These are phyloP conservation scores for Drosophila albomicans DNA, from an alignment of 1,140 invertebrate genomes.

Conservation along the genomic window DNA sequence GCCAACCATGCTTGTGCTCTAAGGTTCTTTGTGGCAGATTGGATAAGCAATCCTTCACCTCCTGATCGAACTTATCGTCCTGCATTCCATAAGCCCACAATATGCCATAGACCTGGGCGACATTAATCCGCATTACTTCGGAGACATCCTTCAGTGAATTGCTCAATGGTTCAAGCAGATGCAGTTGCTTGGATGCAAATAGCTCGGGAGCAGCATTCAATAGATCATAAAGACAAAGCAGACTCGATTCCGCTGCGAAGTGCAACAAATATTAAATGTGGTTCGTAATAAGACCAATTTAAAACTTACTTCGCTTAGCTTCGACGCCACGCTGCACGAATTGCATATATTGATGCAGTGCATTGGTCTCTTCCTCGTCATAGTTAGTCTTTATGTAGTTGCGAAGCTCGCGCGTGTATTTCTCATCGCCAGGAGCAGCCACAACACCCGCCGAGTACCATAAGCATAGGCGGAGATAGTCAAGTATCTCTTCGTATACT, in stretches of 20 bases:
- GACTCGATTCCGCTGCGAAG: conserved; percentile 67
- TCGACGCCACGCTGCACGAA: conserved; percentile 81
- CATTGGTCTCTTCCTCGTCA: conserved; percentile 67
- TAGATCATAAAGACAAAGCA: conserved; percentile 80
- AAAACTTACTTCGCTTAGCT: conserved; percentile 75
- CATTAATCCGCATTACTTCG: conserved; percentile 75
- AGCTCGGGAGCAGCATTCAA: conserved; percentile 76
- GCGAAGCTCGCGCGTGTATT: conserved; percentile 60
- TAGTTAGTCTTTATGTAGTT: conserved; percentile 73
- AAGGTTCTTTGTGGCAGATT: conserved; percentile 69
- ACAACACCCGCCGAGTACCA: conserved; percentile 84
- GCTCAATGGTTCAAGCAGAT: conserved; percentile 70
- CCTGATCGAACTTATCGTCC: conserved; percentile 72
- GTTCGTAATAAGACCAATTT: too few relatives aligned
- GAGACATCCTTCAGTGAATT: conserved; percentile 82
- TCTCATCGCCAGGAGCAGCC: conserved; percentile 83
- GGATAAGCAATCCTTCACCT: conserved; percentile 67
- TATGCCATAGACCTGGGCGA: conserved; percentile 79
- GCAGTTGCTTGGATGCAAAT: conserved; percentile 70
- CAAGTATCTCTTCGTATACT: conserved; percentile 90
- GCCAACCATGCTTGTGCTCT: conserved; percentile 81
- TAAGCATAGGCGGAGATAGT: conserved; percentile 92
- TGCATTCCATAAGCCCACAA: conserved; percentile 72
- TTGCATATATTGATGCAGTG: conserved; percentile 80
- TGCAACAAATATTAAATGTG: neutral